Base-by-base conservation (phyloP, 2,888 invertebrate species). In the Agrochola circellaris region DNA sequence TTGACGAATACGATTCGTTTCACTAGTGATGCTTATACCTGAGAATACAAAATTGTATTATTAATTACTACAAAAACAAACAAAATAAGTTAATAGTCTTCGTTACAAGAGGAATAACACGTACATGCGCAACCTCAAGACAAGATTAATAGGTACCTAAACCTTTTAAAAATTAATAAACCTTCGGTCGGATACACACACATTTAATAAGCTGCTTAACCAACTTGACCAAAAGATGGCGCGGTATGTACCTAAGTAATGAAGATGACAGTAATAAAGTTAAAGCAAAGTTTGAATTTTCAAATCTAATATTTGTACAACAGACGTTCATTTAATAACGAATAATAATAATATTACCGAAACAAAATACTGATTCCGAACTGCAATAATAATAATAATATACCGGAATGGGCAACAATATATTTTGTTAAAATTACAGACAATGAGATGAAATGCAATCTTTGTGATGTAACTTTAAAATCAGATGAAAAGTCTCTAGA, bases 341-440 rank as follows among this genome's bases (percentile, higher is more conserved):
- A 45, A 45, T 17, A n/a, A n/a, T 34, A 34, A 34, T 34, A n/a
- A 20, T 17, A 7, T 54, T 11, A 23, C 15, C 20, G 26, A 17
- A 62, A 23, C 1, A 34, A 45, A 34, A 54, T 17, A 34, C 2
- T 56, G 11, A 45, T 38, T 23, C 15, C 2, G 23, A n/a, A 45
- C 2, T 45, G 15, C n/a, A n/a, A n/a, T n/a, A n/a, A n/a, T n/a
- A n/a, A n/a, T n/a, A n/a, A n/a, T n/a, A n/a, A n/a, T n/a, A n/a
- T 93, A 51, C 95, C 95, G 7, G 95, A 95, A 23, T 96, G 96
- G 96, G 89, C 94, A 67, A 89, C 92, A 3, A 95, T 96, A 81
- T 96, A 96, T 86, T 96, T 91, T 84, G 76, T 92, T 17, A 92
- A 92, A 76, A 72, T 89, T 34, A 75, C 82, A 0, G 89, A 92